Conservation (phyloP, 92 coral and sea anemone genomes). For the Scolanthus callimorphus region DNA sequence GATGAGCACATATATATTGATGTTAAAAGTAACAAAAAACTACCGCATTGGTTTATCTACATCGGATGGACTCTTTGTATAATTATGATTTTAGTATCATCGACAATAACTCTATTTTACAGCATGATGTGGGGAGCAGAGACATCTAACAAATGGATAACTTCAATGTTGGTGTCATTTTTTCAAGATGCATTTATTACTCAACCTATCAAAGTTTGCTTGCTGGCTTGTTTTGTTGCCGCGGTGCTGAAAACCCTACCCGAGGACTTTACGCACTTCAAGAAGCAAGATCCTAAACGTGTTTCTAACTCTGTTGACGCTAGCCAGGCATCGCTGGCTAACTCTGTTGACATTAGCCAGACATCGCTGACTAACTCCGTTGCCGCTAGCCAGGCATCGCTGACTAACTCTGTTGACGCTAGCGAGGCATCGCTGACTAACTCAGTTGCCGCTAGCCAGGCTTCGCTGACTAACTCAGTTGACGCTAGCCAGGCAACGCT, state of each 20-base stretch:
- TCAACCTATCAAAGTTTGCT: constrained; percentile 52
- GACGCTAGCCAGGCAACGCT: too few relatives aligned
- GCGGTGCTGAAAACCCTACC: constrained; percentile 31
- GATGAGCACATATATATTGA: background rate
- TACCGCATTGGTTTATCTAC: constrained; percentile 67
- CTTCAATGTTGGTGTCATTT: constrained; percentile 60
- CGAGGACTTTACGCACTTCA: constrained; percentile 20
- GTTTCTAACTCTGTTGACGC: background rate
- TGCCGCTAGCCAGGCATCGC: too few relatives aligned
- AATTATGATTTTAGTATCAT: constrained; percentile 31
- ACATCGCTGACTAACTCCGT: too few relatives aligned
- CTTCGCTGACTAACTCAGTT: too few relatives aligned
- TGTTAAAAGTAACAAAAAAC: background rate
- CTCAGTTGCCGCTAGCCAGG: too few relatives aligned
- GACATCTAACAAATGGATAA: constrained; percentile 54
- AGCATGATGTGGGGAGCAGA: constrained; percentile 76
- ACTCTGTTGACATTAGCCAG: too few relatives aligned
- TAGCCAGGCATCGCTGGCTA: too few relatives aligned
- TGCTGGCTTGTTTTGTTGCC: constrained; percentile 36
- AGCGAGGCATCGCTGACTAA: too few relatives aligned
- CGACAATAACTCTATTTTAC: constrained; percentile 60
- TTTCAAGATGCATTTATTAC: constrained; percentile 57
- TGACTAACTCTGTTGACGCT: too few relatives aligned
- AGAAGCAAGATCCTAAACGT: background rate
- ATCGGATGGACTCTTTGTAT: constrained; percentile 49